Conservation (phyloP, 2,113 vertebrate genomes). For the Lota lota region DNA sequence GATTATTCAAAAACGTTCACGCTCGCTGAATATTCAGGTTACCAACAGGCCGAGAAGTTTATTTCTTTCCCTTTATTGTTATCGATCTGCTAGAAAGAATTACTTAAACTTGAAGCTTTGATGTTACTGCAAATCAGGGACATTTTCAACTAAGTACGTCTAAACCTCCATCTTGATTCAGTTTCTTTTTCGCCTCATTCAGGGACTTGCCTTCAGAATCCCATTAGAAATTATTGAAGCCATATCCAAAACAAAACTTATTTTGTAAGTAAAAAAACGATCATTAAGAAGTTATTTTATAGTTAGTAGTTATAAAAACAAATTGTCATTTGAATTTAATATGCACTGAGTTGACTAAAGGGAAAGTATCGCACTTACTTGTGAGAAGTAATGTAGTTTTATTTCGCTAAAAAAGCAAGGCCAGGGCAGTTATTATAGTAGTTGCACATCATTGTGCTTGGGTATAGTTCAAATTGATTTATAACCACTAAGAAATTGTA, state of each 20-base stretch:
- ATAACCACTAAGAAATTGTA: constrained; percentile 76
- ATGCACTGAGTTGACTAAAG: constrained; percentile 95
- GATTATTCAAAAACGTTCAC: constrained; percentile 71
- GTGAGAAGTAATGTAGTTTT: constrained; percentile 44
- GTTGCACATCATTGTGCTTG: constrained; percentile 57
- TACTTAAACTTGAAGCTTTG: constrained; percentile 85
- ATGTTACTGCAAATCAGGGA: constrained; percentile 94
- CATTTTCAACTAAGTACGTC: constrained; percentile 84
- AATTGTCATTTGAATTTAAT: constrained; percentile 69
- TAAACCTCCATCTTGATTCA: constrained; percentile 77
- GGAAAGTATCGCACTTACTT: constrained; percentile 70
- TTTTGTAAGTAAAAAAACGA: constrained; percentile 67
- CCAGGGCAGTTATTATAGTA: constrained; percentile 53
- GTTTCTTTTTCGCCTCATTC: constrained; percentile 71
- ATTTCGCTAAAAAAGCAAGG: constrained; percentile 44
- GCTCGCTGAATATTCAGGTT: constrained; percentile 50
- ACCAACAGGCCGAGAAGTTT: constrained; percentile 58
- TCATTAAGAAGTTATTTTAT: constrained; percentile 48
- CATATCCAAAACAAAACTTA: constrained; percentile 68
- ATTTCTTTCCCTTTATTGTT: constrained; percentile 74
- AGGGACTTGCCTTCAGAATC: constrained; percentile 73
- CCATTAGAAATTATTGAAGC: constrained; percentile 74
- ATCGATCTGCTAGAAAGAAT: constrained; percentile 86
- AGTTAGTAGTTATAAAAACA: constrained; percentile 40
- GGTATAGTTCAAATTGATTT: constrained; percentile 69